These are phyloP conservation scores for Melanostigma gelatinosum DNA, from an alignment of 2,113 vertebrate species.

Conservation along the genomic window DNA sequence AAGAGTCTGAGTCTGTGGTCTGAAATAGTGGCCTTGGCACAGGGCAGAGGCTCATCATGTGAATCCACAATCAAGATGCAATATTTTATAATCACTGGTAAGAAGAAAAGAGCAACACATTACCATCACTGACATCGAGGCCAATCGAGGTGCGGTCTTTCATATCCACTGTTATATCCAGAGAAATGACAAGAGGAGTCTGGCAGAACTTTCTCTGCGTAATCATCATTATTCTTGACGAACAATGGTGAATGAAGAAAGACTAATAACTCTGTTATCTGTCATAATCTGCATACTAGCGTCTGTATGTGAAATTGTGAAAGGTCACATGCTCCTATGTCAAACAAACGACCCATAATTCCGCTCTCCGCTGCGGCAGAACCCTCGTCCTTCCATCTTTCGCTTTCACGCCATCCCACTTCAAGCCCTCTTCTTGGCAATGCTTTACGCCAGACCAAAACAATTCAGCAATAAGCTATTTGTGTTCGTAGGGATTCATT, in stretches of 20 bases:
- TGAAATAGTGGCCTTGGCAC: slow-evolving; percentile 34
- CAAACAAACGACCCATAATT: slow-evolving; percentile 45
- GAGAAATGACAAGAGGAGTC: slow-evolving; percentile 3
- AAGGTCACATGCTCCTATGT: slow-evolving; percentile 17
- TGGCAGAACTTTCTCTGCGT: neutral
- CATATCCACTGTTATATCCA: neutral
- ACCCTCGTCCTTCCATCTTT: slow-evolving; percentile 30
- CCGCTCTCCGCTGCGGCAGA: slow-evolving; percentile 36
- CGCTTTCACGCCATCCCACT: slow-evolving; percentile 64
- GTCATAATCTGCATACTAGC: neutral
- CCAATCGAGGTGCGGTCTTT: neutral
- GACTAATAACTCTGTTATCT: slow-evolving; percentile 14
- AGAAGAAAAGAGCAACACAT: slow-evolving; percentile 17
- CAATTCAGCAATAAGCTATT: slow-evolving; percentile 74
- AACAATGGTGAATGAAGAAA: slow-evolving; percentile 5
- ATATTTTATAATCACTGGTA: slow-evolving; percentile 23
- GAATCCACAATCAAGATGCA: slow-evolving; percentile 36
- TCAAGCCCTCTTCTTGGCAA: slow-evolving; percentile 65
- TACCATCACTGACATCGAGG: neutral
- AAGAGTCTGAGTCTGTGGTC: slow-evolving; percentile 25
- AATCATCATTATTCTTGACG: slow-evolving; percentile 1
- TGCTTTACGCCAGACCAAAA: slow-evolving; percentile 67
- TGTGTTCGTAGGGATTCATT: slow-evolving; percentile 65
- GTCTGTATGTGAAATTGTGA: slow-evolving; percentile 5
- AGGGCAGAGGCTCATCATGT: slow-evolving; percentile 17